These are phyloP conservation scores for Eueides isabella DNA, from an alignment of 1,140 invertebrate genomes.

Conservation along the genomic window DNA sequence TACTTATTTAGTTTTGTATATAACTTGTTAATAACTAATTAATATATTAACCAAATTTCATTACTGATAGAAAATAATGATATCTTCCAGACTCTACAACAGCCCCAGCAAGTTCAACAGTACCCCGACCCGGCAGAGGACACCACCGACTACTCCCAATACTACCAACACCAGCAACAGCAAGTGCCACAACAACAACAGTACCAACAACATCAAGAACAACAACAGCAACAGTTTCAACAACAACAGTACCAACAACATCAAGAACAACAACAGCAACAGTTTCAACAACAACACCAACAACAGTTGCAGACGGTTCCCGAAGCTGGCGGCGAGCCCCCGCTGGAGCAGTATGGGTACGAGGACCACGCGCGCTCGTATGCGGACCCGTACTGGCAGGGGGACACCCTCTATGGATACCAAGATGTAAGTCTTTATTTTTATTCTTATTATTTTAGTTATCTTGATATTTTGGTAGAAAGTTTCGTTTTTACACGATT, in stretches of 20 bases:
- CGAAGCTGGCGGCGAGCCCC: background rate
- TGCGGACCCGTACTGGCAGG: conserved; percentile 60
- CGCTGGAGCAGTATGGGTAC: conserved; percentile 34
- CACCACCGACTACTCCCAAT: conserved; percentile 39
- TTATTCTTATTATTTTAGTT: background rate
- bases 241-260: conserved; percentile 19
- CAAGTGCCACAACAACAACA: conserved; percentile 20
- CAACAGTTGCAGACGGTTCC: conserved; percentile 27
- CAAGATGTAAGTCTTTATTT: conserved; percentile 43
- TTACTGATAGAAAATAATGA: background rate
- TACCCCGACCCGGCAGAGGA: conserved; percentile 41
- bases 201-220: conserved; percentile 12
- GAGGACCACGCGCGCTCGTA: conserved; percentile 47
- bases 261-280: background rate
- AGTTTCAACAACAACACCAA: conserved; percentile 29
- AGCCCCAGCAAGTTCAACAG: conserved; percentile 13
- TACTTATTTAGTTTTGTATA: no score
- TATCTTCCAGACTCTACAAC: conserved; percentile 34
- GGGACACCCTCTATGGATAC: conserved; percentile 49
- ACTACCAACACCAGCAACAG: conserved; percentile 39
- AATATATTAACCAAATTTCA: background rate
- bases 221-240: conserved; percentile 7
- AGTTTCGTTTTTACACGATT: background rate
- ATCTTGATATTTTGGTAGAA: background rate
- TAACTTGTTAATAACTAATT: background rate